phyloP scores from a whole-genome alignment of 2,797 vertebrate species.

The Graptemys geographica region DNA sequence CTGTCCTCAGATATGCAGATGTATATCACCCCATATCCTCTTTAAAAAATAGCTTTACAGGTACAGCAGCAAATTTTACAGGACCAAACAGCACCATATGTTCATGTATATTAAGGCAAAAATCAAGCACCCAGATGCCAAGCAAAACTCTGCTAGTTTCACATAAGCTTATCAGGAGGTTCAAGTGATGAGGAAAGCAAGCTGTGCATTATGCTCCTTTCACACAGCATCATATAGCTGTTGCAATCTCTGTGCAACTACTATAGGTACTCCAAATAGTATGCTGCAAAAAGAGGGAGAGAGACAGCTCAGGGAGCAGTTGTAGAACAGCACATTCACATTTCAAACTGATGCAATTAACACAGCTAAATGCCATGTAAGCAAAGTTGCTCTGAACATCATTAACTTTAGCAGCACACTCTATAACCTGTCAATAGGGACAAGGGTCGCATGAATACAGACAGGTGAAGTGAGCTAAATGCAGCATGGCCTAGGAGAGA shows the following conservation, averaged over 20 bases:
- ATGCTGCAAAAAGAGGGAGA: not conserved
- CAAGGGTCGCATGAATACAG: not conserved
- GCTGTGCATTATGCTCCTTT: not conserved
- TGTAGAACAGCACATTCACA: not conserved
- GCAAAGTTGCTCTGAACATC: not conserved
- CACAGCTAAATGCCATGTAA: not conserved
- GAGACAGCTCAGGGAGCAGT: accelerated
- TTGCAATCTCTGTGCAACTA: not conserved
- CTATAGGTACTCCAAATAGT: not conserved
- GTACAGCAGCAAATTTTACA: not conserved
- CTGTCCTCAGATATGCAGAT: conserved; percentile 1
- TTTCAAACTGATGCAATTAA: accelerated
- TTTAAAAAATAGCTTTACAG: not conserved
- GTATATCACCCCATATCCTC: not conserved
- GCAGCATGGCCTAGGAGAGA: not conserved
- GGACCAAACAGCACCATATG: accelerated
- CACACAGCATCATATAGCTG: not conserved
- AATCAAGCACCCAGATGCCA: not conserved
- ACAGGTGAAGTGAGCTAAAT: not conserved
- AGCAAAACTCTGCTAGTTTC: not conserved
- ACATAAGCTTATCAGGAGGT: not conserved
- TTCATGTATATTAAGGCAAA: not conserved
- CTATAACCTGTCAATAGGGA: not conserved
- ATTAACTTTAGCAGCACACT: not conserved
- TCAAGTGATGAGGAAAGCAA: not conserved